phyloP scores from a whole-genome alignment of 35 echinoderm and acorn worm species.

The Ptychodera flava region DNA sequence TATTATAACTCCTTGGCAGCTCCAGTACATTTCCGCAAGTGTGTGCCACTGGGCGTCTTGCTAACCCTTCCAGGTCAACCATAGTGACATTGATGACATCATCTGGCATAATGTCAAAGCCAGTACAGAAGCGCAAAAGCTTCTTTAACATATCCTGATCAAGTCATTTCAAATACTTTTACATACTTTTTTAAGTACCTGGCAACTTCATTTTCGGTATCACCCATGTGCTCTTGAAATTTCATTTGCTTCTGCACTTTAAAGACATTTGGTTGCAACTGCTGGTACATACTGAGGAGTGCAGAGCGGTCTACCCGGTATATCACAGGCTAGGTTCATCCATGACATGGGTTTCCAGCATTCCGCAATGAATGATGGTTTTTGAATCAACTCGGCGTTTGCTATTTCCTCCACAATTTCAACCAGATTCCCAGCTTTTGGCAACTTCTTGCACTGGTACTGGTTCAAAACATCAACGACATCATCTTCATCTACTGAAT shows the following conservation, averaged over 20 bases:
- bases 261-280: neutral
- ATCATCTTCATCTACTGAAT: too few relatives aligned
- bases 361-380: too few relatives aligned
- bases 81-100: constrained; percentile 12
- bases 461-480: too few relatives aligned
- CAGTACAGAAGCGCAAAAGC: constrained; percentile 31
- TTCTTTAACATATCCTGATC: constrained; percentile 3
- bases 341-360: too few relatives aligned
- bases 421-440: too few relatives aligned
- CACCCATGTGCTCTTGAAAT: neutral
- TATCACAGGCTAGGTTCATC: too few relatives aligned
- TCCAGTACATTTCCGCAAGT: constrained; percentile 23
- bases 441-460: too few relatives aligned
- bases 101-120: neutral
- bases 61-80: neutral
- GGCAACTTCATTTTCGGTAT: neutral
- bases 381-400: too few relatives aligned
- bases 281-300: neutral
- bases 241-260: neutral
- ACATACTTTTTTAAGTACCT: neutral
- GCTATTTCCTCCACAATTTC: too few relatives aligned
- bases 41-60: constrained; percentile 20
- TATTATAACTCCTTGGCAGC: constrained; percentile 24
- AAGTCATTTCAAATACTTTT: neutral
- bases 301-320: too few relatives aligned